Base-by-base conservation (phyloP, 1,140 invertebrate species). In the Ylistrum balloti region DNA sequence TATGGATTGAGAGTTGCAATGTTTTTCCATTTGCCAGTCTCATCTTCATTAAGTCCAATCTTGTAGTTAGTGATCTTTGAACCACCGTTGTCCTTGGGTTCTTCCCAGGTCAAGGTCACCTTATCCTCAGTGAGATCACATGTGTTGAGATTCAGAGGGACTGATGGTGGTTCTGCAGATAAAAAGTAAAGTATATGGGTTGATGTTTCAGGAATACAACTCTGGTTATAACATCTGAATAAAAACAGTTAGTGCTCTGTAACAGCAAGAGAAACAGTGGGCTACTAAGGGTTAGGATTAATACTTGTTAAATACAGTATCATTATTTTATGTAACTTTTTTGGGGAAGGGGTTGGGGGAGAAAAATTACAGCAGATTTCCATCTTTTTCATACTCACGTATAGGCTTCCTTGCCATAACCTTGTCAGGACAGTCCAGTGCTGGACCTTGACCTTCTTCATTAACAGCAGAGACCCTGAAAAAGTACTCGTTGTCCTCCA, bases 321-420 rank as follows among this genome's bases (percentile, higher is more conserved):
- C n/a, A n/a, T n/a, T n/a, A n/a, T n/a, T n/a, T n/a, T n/a, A n/a
- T n/a, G n/a, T n/a, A n/a, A n/a, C n/a, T n/a, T n/a, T n/a, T n/a
- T n/a, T n/a, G n/a, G n/a, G n/a, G n/a, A n/a, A n/a, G n/a, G n/a
- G n/a, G n/a, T n/a, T n/a, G n/a, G n/a, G n/a, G n/a, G n/a, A n/a
- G n/a, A n/a, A n/a, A n/a, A n/a, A n/a, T n/a, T n/a, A n/a, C n/a
- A n/a, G n/a, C n/a, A n/a, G n/a, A n/a, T n/a, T n/a, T n/a, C n/a
- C n/a, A n/a, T n/a, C n/a, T n/a, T n/a, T 86, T 13, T 35, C 1
- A 74, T 74, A 93, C 93, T 93, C 96, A 97, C 97, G 98, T 96
- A 99, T 99, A 94, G 99, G 98, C 98, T 99, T 98, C 96, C 98
- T 98, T 0, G 99, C 98, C 93, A 97, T 97, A 92, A 99, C 98